These are phyloP conservation scores for Drosophila tani DNA, from an alignment of 1,140 invertebrate genomes.

Conservation along the genomic window DNA sequence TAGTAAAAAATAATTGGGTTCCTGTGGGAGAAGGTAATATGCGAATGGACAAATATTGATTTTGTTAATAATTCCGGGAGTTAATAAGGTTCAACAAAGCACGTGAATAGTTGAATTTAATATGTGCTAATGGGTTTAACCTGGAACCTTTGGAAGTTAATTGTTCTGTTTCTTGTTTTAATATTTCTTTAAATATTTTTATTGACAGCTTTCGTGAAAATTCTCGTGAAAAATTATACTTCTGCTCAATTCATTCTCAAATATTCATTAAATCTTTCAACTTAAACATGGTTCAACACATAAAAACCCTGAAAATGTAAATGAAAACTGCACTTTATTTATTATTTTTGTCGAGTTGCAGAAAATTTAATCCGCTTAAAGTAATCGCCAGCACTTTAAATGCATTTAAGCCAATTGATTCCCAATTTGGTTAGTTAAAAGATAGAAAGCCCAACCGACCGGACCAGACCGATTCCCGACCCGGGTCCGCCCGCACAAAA, in stretches of 20 bases:
- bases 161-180: no score
- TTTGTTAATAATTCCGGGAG: background rate
- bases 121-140: background rate
- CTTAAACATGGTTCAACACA: background rate
- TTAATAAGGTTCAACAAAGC: constrained; percentile 12
- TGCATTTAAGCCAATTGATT: constrained; percentile 53
- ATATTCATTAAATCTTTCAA: constrained; percentile 2
- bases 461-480: background rate
- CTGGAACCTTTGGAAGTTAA: no score
- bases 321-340: background rate
- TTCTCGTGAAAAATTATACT: background rate
- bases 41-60: background rate
- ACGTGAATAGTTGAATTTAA: background rate
- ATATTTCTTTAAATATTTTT: no score
- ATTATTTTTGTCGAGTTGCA: constrained; percentile 4
- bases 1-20: constrained; percentile 20
- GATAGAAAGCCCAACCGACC: constrained; percentile 39
- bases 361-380: constrained; percentile 30
- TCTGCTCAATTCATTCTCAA: background rate
- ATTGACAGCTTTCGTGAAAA: no score
- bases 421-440: constrained; percentile 45
- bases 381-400: constrained; percentile 39
- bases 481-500: constrained; percentile 23
- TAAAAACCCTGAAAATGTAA: background rate
- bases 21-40: background rate